A percentile compares a stretch with the other conserved stretches of the same genome.
Conservation (phyloP, 2,113 vertebrate genomes). For the Indri indri region DNA sequence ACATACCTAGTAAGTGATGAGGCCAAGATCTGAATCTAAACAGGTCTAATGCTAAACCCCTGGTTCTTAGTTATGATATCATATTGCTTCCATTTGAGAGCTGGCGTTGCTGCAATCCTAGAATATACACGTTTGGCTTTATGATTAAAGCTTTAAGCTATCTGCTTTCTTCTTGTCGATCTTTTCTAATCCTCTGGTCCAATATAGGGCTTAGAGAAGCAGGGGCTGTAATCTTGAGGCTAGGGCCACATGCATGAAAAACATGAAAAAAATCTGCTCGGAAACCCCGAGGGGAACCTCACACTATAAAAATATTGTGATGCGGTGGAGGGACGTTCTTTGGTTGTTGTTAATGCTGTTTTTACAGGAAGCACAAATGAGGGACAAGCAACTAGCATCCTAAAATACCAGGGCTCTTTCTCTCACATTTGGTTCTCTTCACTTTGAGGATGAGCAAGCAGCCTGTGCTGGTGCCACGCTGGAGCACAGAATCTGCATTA, state of each 20-base stretch:
- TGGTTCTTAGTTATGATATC: neutral
- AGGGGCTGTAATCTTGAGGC: neutral
- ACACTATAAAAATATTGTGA: neutral
- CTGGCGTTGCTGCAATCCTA: neutral
- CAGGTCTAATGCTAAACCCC: neutral
- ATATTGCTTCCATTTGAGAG: neutral
- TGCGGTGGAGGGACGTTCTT: neutral
- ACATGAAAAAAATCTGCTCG: neutral
- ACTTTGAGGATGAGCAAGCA: neutral
- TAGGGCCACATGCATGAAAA: neutral
- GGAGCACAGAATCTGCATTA: neutral
- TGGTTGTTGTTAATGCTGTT: neutral
- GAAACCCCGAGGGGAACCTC: neutral
- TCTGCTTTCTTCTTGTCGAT: constrained; percentile 38
- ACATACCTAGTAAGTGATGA: neutral
- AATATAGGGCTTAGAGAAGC: constrained; percentile 32
- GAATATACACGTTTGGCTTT: neutral
- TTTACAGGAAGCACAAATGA: neutral
- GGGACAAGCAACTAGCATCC: neutral
- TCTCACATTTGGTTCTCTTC: neutral
- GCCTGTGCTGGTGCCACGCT: neutral
- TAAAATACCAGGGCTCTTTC: neutral
- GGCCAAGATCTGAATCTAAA: neutral
- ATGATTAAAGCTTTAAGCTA: constrained; percentile 19
- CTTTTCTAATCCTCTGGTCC: constrained; percentile 51